Conservation (phyloP, 2,113 vertebrate genomes). For the Saccopteryx bilineata region DNA sequence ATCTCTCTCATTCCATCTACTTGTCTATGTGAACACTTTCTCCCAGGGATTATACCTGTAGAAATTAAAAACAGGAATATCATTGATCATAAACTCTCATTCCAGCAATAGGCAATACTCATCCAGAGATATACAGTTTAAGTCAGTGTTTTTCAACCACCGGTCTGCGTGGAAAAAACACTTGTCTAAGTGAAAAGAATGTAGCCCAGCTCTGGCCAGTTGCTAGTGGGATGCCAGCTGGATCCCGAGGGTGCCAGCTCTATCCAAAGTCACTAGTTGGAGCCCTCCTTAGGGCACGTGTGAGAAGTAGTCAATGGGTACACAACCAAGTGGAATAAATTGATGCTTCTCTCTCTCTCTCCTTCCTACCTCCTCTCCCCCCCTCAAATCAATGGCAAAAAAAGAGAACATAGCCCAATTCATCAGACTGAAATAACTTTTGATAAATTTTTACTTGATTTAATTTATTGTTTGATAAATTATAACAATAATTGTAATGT, state of each 20-base stretch:
- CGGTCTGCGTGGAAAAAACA: background rate
- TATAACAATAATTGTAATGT: background rate
- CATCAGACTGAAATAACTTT: background rate
- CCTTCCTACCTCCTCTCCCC: too few species aligned
- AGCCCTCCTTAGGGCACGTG: too few species aligned
- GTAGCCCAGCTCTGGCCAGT: background rate
- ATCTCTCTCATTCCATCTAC: slow-evolving; percentile 8
- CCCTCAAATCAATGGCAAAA: too few species aligned
- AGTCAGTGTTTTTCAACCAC: background rate
- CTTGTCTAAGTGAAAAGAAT: background rate
- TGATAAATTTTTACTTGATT: slow-evolving; percentile 42
- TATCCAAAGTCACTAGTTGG: too few species aligned
- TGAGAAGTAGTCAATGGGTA: too few species aligned
- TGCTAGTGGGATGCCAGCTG: too few species aligned
- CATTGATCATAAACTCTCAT: background rate
- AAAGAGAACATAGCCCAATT: background rate
- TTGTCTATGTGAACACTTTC: background rate
- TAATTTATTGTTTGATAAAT: background rate
- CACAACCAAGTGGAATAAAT: too few species aligned
- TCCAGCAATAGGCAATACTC: background rate
- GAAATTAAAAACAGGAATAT: background rate
- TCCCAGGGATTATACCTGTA: background rate
- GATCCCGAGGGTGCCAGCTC: too few species aligned
- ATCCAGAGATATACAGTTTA: background rate
- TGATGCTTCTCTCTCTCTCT: too few species aligned